Conservation (phyloP, 2,797 vertebrate genomes). For the Gymnoscopelus braueri region DNA sequence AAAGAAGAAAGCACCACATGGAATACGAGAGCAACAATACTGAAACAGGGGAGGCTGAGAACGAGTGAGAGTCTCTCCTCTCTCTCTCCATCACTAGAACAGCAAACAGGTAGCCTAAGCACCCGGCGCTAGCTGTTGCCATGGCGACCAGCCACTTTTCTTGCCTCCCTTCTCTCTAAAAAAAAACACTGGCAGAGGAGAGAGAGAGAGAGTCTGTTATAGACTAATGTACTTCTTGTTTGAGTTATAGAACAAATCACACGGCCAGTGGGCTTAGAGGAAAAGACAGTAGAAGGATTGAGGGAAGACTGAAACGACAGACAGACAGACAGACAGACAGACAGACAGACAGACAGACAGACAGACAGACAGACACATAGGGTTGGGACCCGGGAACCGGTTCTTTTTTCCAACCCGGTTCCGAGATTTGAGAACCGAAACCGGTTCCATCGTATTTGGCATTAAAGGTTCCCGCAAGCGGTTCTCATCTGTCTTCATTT, state of each 20-base stretch:
- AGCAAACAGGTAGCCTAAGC: constrained; percentile 61
- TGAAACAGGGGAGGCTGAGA: not conserved
- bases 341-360: not conserved
- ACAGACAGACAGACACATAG: not conserved
- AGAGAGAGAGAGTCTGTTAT: constrained; percentile 35
- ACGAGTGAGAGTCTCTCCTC: not conserved
- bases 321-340: not conserved
- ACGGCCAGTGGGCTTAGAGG: not conserved
- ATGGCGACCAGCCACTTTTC: constrained; percentile 78
- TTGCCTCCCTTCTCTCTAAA: constrained; percentile 19
- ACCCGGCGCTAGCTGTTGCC: constrained; percentile 78
- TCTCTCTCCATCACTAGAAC: constrained; percentile 17
- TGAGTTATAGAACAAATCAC: constrained; percentile 12
- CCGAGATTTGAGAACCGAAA: no score
- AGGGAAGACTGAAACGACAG: not conserved
- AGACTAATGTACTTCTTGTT: not conserved
- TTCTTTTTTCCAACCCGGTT: no score
- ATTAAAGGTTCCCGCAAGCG: no score
- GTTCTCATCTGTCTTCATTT: no score
- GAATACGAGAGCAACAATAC: not conserved
- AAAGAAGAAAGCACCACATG: not conserved
- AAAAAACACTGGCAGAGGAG: not conserved
- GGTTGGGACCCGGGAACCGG: no score
- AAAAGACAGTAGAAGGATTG: constrained; percentile 6
- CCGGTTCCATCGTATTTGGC: no score